These are phyloP conservation scores for rabbit (Oryctolagus cuniculus) DNA, from an alignment of 2,113 vertebrate genomes.

Conservation along the genomic window DNA sequence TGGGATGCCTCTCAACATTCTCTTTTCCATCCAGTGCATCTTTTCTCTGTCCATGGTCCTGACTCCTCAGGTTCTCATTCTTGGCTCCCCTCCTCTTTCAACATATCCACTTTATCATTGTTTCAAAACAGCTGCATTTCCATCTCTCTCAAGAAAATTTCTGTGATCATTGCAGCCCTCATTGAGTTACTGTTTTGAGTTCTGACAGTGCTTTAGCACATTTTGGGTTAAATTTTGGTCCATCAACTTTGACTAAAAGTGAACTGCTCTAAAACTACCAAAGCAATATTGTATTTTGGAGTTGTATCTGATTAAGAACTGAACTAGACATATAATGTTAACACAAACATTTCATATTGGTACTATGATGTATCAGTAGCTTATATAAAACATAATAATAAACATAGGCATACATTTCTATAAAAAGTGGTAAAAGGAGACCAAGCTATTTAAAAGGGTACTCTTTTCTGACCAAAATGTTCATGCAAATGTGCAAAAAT, in stretches of 20 bases:
- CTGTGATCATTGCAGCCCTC: background rate
- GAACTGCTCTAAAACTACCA: background rate
- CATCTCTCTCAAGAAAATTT: background rate
- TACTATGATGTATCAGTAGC: background rate
- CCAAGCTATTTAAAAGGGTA: background rate
- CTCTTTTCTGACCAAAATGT: conserved; percentile 43
- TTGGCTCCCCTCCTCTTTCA: background rate
- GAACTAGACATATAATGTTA: background rate
- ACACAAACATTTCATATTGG: background rate
- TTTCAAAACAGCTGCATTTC: conserved; percentile 46
- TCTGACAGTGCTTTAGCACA: conserved; percentile 31
- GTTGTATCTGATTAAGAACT: background rate
- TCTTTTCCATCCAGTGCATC: background rate
- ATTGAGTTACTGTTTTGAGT: background rate
- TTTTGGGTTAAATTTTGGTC: background rate
- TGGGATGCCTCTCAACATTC: background rate
- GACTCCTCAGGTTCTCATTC: conserved; percentile 22
- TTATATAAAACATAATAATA: conserved; percentile 38
- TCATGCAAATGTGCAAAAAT: conserved; percentile 22
- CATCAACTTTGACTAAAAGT: background rate
- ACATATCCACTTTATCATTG: background rate
- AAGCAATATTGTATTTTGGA: background rate
- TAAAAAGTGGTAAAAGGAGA: conserved; percentile 58
- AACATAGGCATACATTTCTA: conserved; percentile 47
- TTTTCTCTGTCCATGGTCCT: conserved; percentile 76